These are phyloP conservation scores for Zophobas atratus DNA, from an alignment of 1,140 invertebrate species.

Conservation along the genomic window DNA sequence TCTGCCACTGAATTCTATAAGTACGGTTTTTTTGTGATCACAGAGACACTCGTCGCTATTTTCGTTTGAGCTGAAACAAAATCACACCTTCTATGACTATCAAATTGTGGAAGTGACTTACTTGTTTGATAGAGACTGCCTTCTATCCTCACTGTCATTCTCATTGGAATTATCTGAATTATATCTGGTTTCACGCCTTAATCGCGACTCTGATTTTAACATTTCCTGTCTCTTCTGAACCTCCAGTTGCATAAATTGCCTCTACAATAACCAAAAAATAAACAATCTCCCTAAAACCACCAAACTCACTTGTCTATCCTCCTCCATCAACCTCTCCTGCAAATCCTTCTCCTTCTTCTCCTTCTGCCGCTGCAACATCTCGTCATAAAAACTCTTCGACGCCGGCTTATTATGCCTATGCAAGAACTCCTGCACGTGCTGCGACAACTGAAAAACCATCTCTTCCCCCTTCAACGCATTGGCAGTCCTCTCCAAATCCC, in stretches of 20 bases:
- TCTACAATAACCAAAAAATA: conserved; percentile 65
- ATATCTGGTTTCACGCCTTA: conserved; percentile 58
- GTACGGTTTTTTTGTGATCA: conserved; percentile 70
- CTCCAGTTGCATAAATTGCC: conserved; percentile 78
- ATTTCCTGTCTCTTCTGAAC: conserved; percentile 79
- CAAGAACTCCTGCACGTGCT: conserved; percentile 80
- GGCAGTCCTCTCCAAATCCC: conserved; percentile 74
- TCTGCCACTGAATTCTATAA: conserved; percentile 72
- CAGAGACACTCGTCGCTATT: conserved; percentile 69
- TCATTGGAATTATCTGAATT: conserved; percentile 59
- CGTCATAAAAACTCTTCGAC: conserved; percentile 85
- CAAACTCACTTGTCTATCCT: conserved; percentile 73
- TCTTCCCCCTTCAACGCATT: conserved; percentile 78
- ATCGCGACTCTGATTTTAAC: conserved; percentile 73
- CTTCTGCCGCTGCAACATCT: conserved; percentile 81
- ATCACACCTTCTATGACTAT: too few species aligned
- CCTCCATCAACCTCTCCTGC: conserved; percentile 73
- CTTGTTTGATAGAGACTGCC: conserved; percentile 46
- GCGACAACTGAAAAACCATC: conserved; percentile 83
- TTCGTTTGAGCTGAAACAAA: conserved; percentile 63
- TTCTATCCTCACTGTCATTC: conserved; percentile 49
- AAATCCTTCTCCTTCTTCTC: conserved; percentile 75
- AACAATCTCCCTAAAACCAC: background rate
- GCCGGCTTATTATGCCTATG: conserved; percentile 81
- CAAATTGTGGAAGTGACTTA: background rate